Evolutionary conservation across 1,140 invertebrate species (phyloP), one percentile per base, ranked within the genome.

Genomic region (Halyomorpha halys): DNA sequence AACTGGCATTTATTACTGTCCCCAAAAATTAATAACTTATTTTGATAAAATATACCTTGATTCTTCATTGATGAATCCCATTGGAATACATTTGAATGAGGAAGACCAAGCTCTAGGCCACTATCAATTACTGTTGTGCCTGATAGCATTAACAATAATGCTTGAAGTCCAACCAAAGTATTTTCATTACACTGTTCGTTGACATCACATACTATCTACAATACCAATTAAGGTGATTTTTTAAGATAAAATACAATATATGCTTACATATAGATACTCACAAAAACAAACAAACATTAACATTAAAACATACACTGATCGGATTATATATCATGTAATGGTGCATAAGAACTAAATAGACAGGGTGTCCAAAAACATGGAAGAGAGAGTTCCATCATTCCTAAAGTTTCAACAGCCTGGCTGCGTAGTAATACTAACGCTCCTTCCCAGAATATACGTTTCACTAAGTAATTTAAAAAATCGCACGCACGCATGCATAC

Each of bases 121-220:
- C 59, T 60, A 39, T 18, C 3, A 23, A 60, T 39, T 19, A 60
- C 25, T 18, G 15, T 16, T 1, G 59, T 16, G 13, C 59, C 59
- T 34, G 59, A 30, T 19, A 60, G 25, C 44, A 60, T 34, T 19
- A 60, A 44, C n/a, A 60, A 44, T 19, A 44, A 1, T 1, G 39
- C 44, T 44, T 60, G 59, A 11, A 60, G 34, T n/a, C 30, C 44
- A 11, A 11, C 25, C 5, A 19, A 15, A 16, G 34, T n/a, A 18
- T 25, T 44, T 60, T 60, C 59, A 60, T 60, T 23, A 60, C 59
- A 60, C 3, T 9, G 3, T 15, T 53, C 23, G 14, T 60, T 4
- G n/a, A n/a, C n/a, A 44, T 60, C 59, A 18, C 44, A 39, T 19
- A 18, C 27, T 23, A 60, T 21, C 59, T 44, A 60, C 3, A 44